These are phyloP conservation scores for Podilymbus podiceps DNA, from an alignment of 2,113 vertebrate species.

Conservation along the genomic window DNA sequence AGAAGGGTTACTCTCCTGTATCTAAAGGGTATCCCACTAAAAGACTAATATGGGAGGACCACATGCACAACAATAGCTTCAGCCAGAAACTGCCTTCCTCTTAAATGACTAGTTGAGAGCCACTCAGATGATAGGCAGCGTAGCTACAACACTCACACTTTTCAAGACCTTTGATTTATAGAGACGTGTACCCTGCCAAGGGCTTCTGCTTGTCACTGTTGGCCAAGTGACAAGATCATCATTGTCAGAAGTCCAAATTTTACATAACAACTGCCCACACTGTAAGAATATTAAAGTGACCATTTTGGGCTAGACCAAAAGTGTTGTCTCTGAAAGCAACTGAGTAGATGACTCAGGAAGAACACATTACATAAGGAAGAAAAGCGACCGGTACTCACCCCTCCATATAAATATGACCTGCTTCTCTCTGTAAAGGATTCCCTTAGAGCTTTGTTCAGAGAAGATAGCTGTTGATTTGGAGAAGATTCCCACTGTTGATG, in stretches of 20 bases:
- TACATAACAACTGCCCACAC: not conserved
- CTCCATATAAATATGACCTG: not conserved
- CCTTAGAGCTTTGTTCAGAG: not conserved
- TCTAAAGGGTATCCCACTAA: not conserved
- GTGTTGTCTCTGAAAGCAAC: not conserved
- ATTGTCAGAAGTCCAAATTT: not conserved
- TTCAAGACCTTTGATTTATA: not conserved
- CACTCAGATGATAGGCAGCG: not conserved
- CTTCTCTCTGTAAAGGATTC: not conserved
- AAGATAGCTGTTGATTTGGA: not conserved
- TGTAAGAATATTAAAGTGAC: not conserved
- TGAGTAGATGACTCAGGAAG: not conserved
- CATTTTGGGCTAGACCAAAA: not conserved
- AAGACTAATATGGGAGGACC: not conserved
- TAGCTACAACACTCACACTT: accelerated
- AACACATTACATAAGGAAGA: not conserved
- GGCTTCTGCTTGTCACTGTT: not conserved
- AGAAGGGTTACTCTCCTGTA: not conserved
- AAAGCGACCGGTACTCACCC: not conserved
- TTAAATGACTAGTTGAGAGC: not conserved
- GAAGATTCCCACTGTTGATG: not conserved
- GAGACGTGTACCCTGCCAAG: not conserved
- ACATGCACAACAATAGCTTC: not conserved
- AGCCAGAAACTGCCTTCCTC: not conserved
- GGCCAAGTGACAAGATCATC: not conserved